Conservation (phyloP, 2,113 vertebrate species). For the Naja naja region DNA sequence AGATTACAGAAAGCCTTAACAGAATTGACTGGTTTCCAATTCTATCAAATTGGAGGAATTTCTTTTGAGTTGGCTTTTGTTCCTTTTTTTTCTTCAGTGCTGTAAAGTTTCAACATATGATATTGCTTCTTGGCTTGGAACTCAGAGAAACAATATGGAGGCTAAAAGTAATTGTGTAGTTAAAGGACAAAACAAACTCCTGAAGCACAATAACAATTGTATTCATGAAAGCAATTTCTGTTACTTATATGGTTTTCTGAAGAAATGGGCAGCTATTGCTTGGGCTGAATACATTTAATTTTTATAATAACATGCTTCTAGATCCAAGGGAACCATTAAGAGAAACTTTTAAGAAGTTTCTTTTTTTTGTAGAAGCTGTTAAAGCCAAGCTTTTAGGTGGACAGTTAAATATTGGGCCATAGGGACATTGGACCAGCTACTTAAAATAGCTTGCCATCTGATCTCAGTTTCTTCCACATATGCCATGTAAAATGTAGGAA, state of each 20-base stretch:
- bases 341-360: background rate
- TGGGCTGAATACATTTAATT: background rate
- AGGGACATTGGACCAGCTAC: background rate
- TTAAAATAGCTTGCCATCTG: background rate
- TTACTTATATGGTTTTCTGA: background rate
- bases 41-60: background rate
- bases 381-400: background rate
- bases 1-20: background rate
- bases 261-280: background rate
- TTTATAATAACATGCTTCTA: background rate
- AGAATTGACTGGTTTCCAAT: background rate
- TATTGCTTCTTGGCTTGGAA: conserved; percentile 4
- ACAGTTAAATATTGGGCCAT: background rate
- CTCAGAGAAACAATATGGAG: background rate
- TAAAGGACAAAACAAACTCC: background rate
- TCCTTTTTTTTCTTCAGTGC: background rate
- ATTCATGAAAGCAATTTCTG: background rate
- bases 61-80: background rate
- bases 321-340: background rate
- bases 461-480: background rate
- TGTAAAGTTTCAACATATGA: background rate
- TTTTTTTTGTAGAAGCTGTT: background rate
- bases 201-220: background rate
- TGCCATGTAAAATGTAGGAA: background rate
- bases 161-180: background rate